These are phyloP conservation scores for Aegotheles bennettii DNA, from an alignment of 2,113 vertebrate species.

Conservation along the genomic window DNA sequence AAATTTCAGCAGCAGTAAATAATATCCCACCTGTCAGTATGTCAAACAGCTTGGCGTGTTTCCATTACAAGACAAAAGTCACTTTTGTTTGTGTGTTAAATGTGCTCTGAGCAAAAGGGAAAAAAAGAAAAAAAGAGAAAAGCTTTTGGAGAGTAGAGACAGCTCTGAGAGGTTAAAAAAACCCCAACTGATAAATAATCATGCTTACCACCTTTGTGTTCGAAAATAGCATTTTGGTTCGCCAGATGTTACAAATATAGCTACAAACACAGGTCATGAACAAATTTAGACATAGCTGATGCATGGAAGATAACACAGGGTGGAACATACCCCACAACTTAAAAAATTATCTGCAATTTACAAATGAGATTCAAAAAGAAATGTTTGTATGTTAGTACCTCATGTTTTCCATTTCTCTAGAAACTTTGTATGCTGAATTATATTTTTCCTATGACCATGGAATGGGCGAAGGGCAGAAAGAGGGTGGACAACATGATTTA, in stretches of 20 bases:
- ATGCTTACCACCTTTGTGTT: background rate
- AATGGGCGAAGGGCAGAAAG: background rate
- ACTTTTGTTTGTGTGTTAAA: constrained; percentile 69
- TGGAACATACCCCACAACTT: constrained; percentile 36
- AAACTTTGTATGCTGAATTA: background rate
- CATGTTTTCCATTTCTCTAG: constrained; percentile 5
- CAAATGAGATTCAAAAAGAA: constrained; percentile 31
- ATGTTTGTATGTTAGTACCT: background rate
- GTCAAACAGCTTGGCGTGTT: constrained; percentile 67
- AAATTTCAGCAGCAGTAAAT: constrained; percentile 72
- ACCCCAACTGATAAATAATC: constrained; percentile 22
- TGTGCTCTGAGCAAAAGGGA: constrained; percentile 42
- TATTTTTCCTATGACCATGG: background rate
- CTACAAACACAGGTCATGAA: background rate
- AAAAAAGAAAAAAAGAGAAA: background rate
- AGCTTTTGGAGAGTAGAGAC: constrained; percentile 20
- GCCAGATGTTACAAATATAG: constrained; percentile 56
- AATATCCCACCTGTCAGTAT: constrained; percentile 73
- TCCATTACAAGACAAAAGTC: constrained; percentile 74
- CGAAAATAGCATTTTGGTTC: constrained; percentile 51
- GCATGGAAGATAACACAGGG: constrained; percentile 32
- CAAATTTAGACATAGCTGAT: constrained; percentile 47
- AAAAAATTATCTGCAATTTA: constrained; percentile 10
- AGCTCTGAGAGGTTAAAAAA: constrained; percentile 28
- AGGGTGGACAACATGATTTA: background rate